Base-by-base conservation (phyloP, 1,140 invertebrate genomes). In the Sitophilus oryzae region DNA sequence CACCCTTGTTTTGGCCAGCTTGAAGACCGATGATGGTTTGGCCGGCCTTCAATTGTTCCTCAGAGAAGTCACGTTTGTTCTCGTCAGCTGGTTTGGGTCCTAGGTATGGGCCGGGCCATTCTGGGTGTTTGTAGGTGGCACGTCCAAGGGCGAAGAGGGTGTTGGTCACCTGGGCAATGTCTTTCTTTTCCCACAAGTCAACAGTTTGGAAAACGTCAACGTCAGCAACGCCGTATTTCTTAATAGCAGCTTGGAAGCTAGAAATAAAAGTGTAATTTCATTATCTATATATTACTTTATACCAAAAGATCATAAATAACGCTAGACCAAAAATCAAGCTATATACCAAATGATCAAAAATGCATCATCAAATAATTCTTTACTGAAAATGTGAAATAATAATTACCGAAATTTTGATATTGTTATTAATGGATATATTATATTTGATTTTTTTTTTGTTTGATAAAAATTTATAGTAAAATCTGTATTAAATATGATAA, bases 191-290 rank as follows among this genome's bases (percentile, higher is more conserved):
- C 75, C 88, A 96, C 23, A 98, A 77, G 73, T 96, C 94, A 30
- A 95, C 91, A 8, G 93, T 94, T 77, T 98, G 93, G 81, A 98
- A 98, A 0, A 96, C 82, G 73, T 98, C 93, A 43, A 93, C 85
- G 59, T 93, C 90, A 14, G 88, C 81, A 9, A 96, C 93, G 59
- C 94, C 94, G 69, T 95, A 95, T 18, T 79, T 80, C 63, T 86
- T 86, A 57, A 90, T 82, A 0, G 90, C 92, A 51, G 84, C 84
- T 73, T 96, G 92, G 79, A 98, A 96, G 77, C 90, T 89, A 67
- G 2, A 53, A 58, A 74, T 62, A 66, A 45, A 50, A 19, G 35
- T n/a, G n/a, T n/a, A n/a, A n/a, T n/a, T n/a, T n/a, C n/a, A n/a
- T n/a, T n/a, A n/a, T n/a, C n/a, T n/a, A n/a, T n/a, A n/a, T n/a